A percentile compares a stretch with the other conserved stretches of the same genome.
Evolutionary conservation across 1,140 invertebrate species (phyloP).

Genomic region (Conopomorpha cramerella): DNA sequence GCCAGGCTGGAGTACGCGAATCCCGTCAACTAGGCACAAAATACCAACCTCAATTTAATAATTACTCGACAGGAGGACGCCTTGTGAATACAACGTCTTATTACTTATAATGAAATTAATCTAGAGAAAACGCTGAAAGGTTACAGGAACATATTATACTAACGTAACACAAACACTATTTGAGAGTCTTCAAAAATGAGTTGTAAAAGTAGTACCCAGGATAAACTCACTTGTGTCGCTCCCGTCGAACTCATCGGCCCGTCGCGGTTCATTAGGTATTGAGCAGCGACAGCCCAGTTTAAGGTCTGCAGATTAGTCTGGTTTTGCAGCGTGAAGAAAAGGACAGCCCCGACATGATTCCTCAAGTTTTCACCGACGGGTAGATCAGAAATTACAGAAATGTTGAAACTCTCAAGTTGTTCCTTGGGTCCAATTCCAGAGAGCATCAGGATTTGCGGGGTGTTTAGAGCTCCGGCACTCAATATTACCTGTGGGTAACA

Average conservation of each 20-base stretch:
- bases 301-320: slow-evolving; percentile 56
- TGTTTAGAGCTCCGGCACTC: slow-evolving; percentile 62
- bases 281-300: slow-evolving; percentile 56
- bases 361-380: slow-evolving; percentile 71
- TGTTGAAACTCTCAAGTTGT: slow-evolving; percentile 58
- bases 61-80: no score
- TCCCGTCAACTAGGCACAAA: slow-evolving; percentile 62
- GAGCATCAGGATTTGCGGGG: slow-evolving; percentile 65
- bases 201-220: no score
- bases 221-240: slow-evolving; percentile 48
- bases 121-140: no score
- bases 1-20: slow-evolving; percentile 63
- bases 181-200: no score
- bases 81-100: no score
- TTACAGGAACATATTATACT: no score
- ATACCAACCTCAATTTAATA: no score
- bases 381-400: slow-evolving; percentile 63
- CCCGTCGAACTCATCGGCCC: slow-evolving; percentile 63
- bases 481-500: slow-evolving; percentile 69
- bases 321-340: slow-evolving; percentile 33
- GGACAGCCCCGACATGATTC: slow-evolving; percentile 65
- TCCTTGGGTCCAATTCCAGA: slow-evolving; percentile 67
- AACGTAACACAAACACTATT: no score
- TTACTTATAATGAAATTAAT: no score
- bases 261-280: slow-evolving; percentile 57